Evolutionary conservation across 1,140 invertebrate species (phyloP), one percentile per base, ranked within the genome.

Genomic region (Subanguina moxae): DNA sequence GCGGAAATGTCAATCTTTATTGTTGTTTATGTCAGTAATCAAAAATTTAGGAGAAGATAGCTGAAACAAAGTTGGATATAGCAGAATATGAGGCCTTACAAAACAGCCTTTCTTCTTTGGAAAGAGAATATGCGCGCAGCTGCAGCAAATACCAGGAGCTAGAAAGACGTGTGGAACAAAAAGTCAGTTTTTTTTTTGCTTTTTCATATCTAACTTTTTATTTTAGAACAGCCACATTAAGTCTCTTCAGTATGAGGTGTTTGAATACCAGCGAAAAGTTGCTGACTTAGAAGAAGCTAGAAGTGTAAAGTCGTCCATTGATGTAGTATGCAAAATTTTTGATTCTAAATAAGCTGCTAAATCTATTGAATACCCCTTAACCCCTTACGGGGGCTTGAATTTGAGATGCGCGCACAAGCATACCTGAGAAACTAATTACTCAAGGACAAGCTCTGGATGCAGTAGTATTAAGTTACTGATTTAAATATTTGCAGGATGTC

Each of bases 211-310:
- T 15, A 9, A 17, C n/a, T n/a, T n/a, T n/a, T n/a, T n/a, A 56
- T 56, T 68, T 19, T 11, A 74, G 73, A 75, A 78, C 1, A 23
- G 28, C 19, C 21, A 23, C 15, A 57, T 75, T 48, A 64, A 68
- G 1, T 25, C 59, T n/a, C 32, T 75, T 21, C 19, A 68, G 69
- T 21, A 69, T 27, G 25, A 62, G 45, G 15, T 78, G 23, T 59
- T 25, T 15, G 66, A 75, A 21, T 58, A 42, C 32, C 32, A 73
- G 21, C 25, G 32, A 42, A 59, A 63, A 59, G 43, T 71, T 71
- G 30, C 21, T 0, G 43, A 45, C 8, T 57, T 72, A 7, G 38
- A 64, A 43, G 45, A 57, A 23, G 30, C 45, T 27, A 42, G 48
- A 42, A 43, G 42, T 32, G 25, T 75, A 11, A 57, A 71, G 59